phyloP scores from a whole-genome alignment of 2,888 invertebrate genomes.

The Papilio protenor region DNA sequence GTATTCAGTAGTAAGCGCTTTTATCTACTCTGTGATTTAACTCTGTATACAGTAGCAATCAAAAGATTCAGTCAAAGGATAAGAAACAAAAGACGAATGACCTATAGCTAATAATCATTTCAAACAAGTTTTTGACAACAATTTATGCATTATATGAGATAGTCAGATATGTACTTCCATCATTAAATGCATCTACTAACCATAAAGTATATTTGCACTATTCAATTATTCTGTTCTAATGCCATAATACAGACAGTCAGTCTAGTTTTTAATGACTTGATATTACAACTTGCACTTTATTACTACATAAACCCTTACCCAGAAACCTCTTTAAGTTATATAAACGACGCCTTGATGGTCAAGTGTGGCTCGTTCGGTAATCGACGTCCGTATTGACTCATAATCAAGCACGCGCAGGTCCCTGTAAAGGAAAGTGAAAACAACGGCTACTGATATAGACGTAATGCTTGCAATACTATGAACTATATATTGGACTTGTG shows the following conservation, averaged over 20 bases:
- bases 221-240: not conserved
- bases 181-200: not conserved
- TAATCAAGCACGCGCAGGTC: slow-evolving; percentile 76
- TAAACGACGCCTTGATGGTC: slow-evolving; percentile 70
- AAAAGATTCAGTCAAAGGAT: not conserved
- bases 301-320: slow-evolving; percentile 53
- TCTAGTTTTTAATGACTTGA: slow-evolving; percentile 17
- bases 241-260: not conserved
- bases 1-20: no score
- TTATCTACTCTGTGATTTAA: no score
- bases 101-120: not conserved
- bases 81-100: not conserved
- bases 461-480: slow-evolving; percentile 81
- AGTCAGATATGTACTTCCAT: not conserved
- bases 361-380: slow-evolving; percentile 68
- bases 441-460: slow-evolving; percentile 66
- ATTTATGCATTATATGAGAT: not conserved
- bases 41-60: not conserved
- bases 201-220: not conserved
- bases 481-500: slow-evolving; percentile 80
- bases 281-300: slow-evolving; percentile 43
- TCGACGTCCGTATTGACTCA: slow-evolving; percentile 68
- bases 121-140: not conserved
- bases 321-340: slow-evolving; percentile 65
- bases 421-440: slow-evolving; percentile 82